A percentile compares a stretch with the other conserved stretches of the same genome.
These are phyloP conservation scores for Diachasma alloeum DNA, from an alignment of 1,140 invertebrate species.

Conservation along the genomic window DNA sequence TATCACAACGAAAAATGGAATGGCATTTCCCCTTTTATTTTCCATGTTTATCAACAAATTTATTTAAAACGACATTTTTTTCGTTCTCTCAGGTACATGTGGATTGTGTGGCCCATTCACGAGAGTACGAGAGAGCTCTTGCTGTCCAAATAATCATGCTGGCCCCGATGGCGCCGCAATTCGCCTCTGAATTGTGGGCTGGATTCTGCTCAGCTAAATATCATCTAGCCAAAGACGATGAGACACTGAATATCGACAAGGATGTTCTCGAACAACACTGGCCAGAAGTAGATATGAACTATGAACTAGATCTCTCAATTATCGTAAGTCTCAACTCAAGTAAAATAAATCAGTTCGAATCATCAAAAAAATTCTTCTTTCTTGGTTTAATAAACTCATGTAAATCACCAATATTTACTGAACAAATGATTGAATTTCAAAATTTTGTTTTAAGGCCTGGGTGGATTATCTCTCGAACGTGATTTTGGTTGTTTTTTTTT, in stretches of 20 bases:
- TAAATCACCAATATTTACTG: no score
- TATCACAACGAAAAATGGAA: no score
- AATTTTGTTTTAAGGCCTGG: no score
- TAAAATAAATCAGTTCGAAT: no score
- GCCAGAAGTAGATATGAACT: constrained; percentile 82
- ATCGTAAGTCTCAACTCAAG: constrained; percentile 61
- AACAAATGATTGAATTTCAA: no score
- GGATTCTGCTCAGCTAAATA: constrained; percentile 73
- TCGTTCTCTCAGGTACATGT: background rate
- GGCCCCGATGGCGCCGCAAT: constrained; percentile 87
- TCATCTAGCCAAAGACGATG: constrained; percentile 57
- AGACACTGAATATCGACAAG: constrained; percentile 71
- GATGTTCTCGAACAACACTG: constrained; percentile 78
- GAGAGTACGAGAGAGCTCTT: constrained; percentile 82
- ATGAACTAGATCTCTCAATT: constrained; percentile 72
- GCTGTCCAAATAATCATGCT: constrained; percentile 84
- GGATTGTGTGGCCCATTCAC: constrained; percentile 71
- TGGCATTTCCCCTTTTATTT: no score
- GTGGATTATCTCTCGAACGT: no score
- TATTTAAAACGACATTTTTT: no score
- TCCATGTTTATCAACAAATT: no score
- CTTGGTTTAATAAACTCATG: no score
- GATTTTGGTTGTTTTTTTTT: no score
- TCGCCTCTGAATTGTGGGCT: constrained; percentile 89
- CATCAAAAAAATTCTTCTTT: no score